phyloP scores from a whole-genome alignment of 2,113 vertebrate species.

The Australoheros scitulus region DNA sequence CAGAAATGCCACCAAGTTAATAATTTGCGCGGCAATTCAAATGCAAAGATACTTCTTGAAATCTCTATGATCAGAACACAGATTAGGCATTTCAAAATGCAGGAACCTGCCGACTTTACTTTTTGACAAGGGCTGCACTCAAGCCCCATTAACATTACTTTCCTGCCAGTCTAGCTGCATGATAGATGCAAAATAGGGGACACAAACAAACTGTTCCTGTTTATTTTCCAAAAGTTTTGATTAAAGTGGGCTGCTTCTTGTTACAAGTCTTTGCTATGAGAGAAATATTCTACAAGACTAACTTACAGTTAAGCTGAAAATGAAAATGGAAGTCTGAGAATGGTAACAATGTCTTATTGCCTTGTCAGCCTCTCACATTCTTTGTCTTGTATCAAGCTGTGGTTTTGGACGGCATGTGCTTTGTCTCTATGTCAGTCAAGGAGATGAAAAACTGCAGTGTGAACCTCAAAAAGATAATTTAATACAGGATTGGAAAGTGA shows the following conservation, averaged over 20 bases:
- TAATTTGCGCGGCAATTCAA: slow-evolving; percentile 42
- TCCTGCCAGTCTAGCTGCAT: background rate
- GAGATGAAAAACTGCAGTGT: slow-evolving; percentile 46
- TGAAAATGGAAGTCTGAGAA: slow-evolving; percentile 39
- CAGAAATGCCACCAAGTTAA: slow-evolving; percentile 57
- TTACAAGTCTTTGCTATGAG: background rate
- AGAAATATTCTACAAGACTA: background rate
- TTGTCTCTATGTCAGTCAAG: slow-evolving; percentile 49
- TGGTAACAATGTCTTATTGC: slow-evolving; percentile 61
- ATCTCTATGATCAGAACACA: slow-evolving; percentile 18
- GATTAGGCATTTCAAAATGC: slow-evolving; percentile 22
- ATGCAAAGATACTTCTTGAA: slow-evolving; percentile 36
- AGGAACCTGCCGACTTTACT: background rate
- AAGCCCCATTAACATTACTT: slow-evolving; percentile 3
- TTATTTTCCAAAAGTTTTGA: slow-evolving; percentile 10
- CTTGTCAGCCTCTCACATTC: slow-evolving; percentile 11
- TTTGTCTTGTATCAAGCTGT: slow-evolving; percentile 29
- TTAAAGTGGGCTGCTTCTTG: background rate
- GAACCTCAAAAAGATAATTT: slow-evolving; percentile 36
- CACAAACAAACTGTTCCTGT: background rate
- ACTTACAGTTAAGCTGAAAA: slow-evolving; percentile 19
- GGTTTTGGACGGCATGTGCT: slow-evolving; percentile 53
- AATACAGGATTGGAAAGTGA: background rate
- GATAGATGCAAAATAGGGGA: background rate
- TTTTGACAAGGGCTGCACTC: slow-evolving; percentile 1